phyloP scores from a whole-genome alignment of 2,888 invertebrate genomes.

The Strigamia transsilvanica region DNA sequence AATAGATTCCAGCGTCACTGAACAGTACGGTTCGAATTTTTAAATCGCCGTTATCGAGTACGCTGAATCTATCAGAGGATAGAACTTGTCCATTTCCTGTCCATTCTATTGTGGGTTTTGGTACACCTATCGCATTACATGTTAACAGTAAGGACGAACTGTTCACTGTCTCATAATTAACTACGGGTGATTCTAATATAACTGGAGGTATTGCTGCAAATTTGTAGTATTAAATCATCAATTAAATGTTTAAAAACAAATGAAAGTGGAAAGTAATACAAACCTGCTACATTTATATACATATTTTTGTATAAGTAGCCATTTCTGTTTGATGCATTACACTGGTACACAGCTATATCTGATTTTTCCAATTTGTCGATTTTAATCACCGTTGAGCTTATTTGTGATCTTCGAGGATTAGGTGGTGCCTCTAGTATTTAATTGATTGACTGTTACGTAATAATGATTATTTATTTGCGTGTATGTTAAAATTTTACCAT shows the following conservation, averaged over 20 bases:
- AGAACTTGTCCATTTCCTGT: slow-evolving; percentile 80
- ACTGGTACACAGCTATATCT: slow-evolving; percentile 97
- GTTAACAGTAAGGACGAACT: slow-evolving; percentile 81
- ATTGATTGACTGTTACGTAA: not conserved
- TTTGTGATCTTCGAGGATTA: slow-evolving; percentile 73
- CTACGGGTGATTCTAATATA: slow-evolving; percentile 81
- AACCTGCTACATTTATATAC: slow-evolving; percentile 91
- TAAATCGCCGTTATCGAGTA: slow-evolving; percentile 80
- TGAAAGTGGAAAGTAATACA: slow-evolving; percentile 62
- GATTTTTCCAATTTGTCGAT: slow-evolving; percentile 81
- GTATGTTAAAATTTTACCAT: slow-evolving; percentile 66
- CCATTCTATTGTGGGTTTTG: slow-evolving; percentile 94
- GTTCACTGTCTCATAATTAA: slow-evolving; percentile 80
- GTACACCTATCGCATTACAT: slow-evolving; percentile 95
- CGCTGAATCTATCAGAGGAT: slow-evolving; percentile 88
- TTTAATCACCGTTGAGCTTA: slow-evolving; percentile 74
- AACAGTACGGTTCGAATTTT: slow-evolving; percentile 82
- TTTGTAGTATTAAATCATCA: slow-evolving; percentile 41
- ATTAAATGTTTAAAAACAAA: not conserved
- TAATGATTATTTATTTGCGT: not conserved
- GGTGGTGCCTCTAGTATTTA: slow-evolving; percentile 69
- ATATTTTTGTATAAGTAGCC: slow-evolving; percentile 98
- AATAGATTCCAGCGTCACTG: slow-evolving; percentile 90
- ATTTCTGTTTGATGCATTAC: slow-evolving; percentile 97
- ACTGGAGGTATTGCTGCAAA: slow-evolving; percentile 82